phyloP scores from a whole-genome alignment of 2,888 invertebrate species.

The Callyntrura sp. region DNA sequence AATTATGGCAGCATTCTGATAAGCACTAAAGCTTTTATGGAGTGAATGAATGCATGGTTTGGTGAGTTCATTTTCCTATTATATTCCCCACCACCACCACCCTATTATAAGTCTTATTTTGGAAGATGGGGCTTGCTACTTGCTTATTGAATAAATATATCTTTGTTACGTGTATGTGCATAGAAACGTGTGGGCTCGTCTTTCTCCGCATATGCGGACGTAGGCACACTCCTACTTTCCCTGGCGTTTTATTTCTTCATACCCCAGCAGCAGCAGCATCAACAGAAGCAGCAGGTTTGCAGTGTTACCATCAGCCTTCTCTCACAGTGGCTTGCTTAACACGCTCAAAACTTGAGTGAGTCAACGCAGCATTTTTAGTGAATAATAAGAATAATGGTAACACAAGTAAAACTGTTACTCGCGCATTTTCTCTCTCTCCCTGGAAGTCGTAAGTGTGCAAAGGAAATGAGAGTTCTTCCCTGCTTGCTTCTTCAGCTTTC shows the following conservation, averaged over 20 bases:
- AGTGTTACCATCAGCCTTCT: background rate
- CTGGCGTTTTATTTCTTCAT: slow-evolving; percentile 7
- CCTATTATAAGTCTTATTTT: slow-evolving; percentile 66
- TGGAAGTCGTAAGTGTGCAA: slow-evolving; percentile 73
- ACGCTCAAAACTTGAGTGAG: slow-evolving; percentile 42
- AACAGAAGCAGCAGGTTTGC: background rate
- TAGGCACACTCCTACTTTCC: slow-evolving; percentile 1
- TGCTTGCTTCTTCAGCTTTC: slow-evolving; percentile 46
- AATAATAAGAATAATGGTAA: slow-evolving; percentile 36
- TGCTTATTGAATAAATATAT: background rate
- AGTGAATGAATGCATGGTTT: slow-evolving; percentile 67
- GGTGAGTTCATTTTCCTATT: slow-evolving; percentile 3
- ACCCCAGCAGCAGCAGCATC: background rate
- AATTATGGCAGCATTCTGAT: slow-evolving; percentile 83
- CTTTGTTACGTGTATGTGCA: background rate
- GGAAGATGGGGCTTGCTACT: slow-evolving; percentile 32
- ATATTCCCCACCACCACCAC: no score
- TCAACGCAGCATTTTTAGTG: slow-evolving; percentile 48
- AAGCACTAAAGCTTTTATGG: slow-evolving; percentile 79
- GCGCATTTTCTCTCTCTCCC: slow-evolving; percentile 65
- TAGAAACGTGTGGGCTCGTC: slow-evolving; percentile 26
- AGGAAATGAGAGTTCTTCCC: slow-evolving; percentile 76
- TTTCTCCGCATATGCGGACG: background rate
- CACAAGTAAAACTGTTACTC: slow-evolving; percentile 66
- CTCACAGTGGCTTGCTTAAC: slow-evolving; percentile 14